Conservation (phyloP, 2,888 invertebrate species). For the Athripsodes cinereus region DNA sequence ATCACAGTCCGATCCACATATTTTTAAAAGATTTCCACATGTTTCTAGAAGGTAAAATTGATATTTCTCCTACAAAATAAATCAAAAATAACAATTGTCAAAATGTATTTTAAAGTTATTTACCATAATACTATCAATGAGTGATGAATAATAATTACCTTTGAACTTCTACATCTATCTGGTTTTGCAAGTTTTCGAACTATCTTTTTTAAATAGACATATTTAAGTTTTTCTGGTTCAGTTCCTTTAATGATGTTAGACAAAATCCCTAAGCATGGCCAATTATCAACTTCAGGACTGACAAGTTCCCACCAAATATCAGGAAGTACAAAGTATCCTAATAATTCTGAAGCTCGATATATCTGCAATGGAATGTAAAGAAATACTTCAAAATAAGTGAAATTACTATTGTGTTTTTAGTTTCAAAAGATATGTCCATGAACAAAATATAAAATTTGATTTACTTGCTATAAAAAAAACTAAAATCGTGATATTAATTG, state of each 20-base stretch:
- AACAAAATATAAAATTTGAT: too few species aligned
- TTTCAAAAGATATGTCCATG: too few species aligned
- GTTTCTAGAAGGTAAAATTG: slow-evolving; percentile 54
- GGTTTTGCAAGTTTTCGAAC: slow-evolving; percentile 52
- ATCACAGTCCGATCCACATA: slow-evolving; percentile 42
- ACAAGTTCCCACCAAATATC: slow-evolving; percentile 62
- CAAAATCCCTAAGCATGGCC: slow-evolving; percentile 52
- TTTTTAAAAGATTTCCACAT: slow-evolving; percentile 46
- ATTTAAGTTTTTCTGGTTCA: slow-evolving; percentile 38
- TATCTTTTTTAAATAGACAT: slow-evolving; percentile 49
- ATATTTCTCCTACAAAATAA: slow-evolving; percentile 43
- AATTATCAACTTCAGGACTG: slow-evolving; percentile 55
- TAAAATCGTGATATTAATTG: not conserved
- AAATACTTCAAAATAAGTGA: not conserved
- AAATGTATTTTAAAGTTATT: not conserved
- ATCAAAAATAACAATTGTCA: not conserved
- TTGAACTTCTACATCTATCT: slow-evolving; percentile 55
- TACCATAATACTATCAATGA: not conserved
- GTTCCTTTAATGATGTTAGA: slow-evolving; percentile 57
- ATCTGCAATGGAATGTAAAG: slow-evolving; percentile 39
- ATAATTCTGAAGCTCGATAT: slow-evolving; percentile 60
- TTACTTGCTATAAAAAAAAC: too few species aligned
- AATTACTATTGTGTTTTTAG: not conserved
- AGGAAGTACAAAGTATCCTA: slow-evolving; percentile 70
- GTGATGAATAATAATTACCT: slow-evolving; percentile 36